Evolutionary conservation across 1,140 invertebrate species (phyloP), one percentile per base, ranked within the genome.

Genomic region (Hycleus phaleratus): DNA sequence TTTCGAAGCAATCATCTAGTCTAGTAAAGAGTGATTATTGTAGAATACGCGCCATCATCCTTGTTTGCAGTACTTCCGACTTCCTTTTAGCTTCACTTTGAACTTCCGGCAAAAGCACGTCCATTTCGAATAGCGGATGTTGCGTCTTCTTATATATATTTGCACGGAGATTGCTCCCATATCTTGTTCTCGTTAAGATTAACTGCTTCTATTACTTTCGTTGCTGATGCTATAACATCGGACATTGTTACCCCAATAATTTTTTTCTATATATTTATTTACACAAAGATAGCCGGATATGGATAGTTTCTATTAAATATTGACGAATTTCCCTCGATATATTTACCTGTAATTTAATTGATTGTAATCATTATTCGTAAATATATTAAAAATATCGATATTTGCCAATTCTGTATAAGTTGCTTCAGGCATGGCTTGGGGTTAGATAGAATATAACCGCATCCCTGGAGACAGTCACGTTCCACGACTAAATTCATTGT

Each of bases 41-140:
- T 62, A 54, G 54, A 60, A 59, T 50, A 50, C 51, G 43, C 51
- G 51, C 51, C 25, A 53, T 53, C 51, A 46, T 53, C 38, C 64
- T 66, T 59, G 56, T 66, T 60, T 59, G 57, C 54, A 61, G 56
- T 44, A 64, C 64, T 66, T 66, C 64, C 64, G 64, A 60, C 61
- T 66, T 66, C 64, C 64, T 61, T 40, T 50, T 59, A 58, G 59
- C 55, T 66, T 66, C 64, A 66, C 64, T 66, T 64, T 51, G 59
- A 64, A 54, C 55, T 62, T 66, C 64, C 64, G 64, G 54, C 39
- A 40, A 60, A 60, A 46, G 59, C 64, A 66, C 62, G 62, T 66
- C 61, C 56, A 54, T 66, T 58, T 50, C 62, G 44, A 62, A 46
- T 32, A 60, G 51, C 59, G 64, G 62, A 60, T 49, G 53, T 53